Conservation (phyloP, 2,113 vertebrate genomes). For the Xyliphius kryptos region DNA sequence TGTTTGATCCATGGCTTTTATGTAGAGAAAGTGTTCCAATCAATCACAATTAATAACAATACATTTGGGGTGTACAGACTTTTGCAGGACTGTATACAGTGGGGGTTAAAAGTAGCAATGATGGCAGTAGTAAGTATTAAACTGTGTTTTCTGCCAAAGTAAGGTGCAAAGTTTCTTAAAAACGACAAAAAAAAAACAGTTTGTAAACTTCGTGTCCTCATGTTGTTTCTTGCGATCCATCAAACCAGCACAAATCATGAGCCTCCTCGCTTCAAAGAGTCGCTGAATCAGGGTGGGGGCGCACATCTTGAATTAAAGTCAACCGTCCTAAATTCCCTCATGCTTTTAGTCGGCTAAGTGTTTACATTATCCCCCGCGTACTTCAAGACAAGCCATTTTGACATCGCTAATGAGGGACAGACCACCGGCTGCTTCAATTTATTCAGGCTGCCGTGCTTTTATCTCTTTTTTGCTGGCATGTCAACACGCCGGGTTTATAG, state of each 20-base stretch:
- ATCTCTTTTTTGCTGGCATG: constrained; percentile 15
- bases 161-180: no score
- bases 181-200: no score
- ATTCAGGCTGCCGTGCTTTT: constrained; percentile 10
- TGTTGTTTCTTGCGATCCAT: not conserved
- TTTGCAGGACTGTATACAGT: no score
- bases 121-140: no score
- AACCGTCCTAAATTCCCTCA: constrained; percentile 7
- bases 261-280: constrained; percentile 18
- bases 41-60: no score
- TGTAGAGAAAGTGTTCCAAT: not conserved
- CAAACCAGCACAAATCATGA: constrained; percentile 16
- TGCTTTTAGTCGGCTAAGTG: constrained; percentile 7
- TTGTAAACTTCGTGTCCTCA: no score
- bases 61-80: no score
- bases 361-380: not conserved
- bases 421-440: constrained; percentile 33
- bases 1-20: no score
- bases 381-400: constrained; percentile 6
- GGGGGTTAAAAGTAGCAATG: no score
- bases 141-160: no score
- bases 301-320: constrained; percentile 17
- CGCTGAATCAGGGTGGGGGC: constrained; percentile 1
- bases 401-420: constrained; percentile 11
- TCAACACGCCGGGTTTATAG: constrained; percentile 18